Conservation (phyloP, 1,140 invertebrate species). For the Eumaeus atala region DNA sequence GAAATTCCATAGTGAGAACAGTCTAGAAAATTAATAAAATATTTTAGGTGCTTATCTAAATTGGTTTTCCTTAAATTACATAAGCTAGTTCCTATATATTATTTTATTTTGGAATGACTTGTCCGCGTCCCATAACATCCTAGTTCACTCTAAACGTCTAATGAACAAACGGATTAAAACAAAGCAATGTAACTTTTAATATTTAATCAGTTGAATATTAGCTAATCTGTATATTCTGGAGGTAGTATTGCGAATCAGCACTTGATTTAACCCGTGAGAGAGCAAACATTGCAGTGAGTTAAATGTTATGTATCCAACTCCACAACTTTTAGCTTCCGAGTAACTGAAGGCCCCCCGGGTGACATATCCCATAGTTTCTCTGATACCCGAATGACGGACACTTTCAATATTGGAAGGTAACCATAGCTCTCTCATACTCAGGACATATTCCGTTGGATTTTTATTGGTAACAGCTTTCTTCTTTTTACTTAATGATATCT, state of each 20-base stretch:
- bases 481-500: conserved; percentile 21
- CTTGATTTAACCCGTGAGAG: conserved; percentile 37
- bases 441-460: conserved; percentile 70
- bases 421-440: conserved; percentile 81
- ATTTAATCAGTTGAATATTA: conserved; percentile 42
- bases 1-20: no score
- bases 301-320: conserved; percentile 80
- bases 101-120: no score
- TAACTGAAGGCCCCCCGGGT: conserved; percentile 81
- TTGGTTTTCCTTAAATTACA: no score
- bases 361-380: conserved; percentile 84
- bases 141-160: no score
- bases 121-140: no score
- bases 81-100: no score
- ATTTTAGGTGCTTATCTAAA: no score
- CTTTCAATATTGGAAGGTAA: conserved; percentile 75
- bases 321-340: conserved; percentile 77
- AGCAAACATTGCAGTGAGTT: conserved; percentile 73
- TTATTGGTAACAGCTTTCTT: conserved; percentile 18
- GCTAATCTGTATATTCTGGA: conserved; percentile 53
- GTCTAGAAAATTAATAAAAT: no score
- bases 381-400: conserved; percentile 77
- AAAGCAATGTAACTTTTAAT: conserved; percentile 12
- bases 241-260: conserved; percentile 49
- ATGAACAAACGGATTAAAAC: not conserved